phyloP scores from a whole-genome alignment of 2,113 vertebrate species.

The Pholis gunnellus region DNA sequence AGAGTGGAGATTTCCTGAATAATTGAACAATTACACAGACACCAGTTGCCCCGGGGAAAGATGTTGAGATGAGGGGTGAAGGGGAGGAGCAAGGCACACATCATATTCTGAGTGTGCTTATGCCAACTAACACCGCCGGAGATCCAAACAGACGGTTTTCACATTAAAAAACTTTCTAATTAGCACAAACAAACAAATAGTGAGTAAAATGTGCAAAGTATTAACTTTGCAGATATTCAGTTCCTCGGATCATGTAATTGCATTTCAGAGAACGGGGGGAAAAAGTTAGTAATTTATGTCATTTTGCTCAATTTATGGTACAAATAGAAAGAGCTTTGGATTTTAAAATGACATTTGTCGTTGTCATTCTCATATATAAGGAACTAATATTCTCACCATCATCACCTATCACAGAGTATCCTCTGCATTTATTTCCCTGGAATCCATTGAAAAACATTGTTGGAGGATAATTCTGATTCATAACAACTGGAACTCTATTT shows the following conservation, averaged over 20 bases:
- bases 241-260: not conserved
- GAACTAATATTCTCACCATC: not conserved
- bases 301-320: not conserved
- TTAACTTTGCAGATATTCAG: not conserved
- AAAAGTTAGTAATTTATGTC: not conserved
- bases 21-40: constrained; percentile 69
- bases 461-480: not conserved
- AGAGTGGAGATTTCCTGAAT: constrained; percentile 69
- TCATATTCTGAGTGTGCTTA: constrained; percentile 67
- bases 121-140: constrained; percentile 64
- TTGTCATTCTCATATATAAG: not conserved
- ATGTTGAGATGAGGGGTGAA: constrained; percentile 29
- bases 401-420: not conserved
- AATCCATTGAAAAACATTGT: not conserved
- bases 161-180: constrained; percentile 56
- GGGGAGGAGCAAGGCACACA: constrained; percentile 32
- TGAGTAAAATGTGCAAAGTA: not conserved
- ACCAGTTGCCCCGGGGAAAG: constrained; percentile 56
- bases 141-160: constrained; percentile 58
- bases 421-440: not conserved
- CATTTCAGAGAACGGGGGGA: not conserved
- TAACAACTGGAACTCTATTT: not conserved
- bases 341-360: not conserved
- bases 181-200: constrained; percentile 33
- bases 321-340: not conserved